Conservation (phyloP, 1,140 invertebrate genomes). For the Triops longicaudatus region DNA sequence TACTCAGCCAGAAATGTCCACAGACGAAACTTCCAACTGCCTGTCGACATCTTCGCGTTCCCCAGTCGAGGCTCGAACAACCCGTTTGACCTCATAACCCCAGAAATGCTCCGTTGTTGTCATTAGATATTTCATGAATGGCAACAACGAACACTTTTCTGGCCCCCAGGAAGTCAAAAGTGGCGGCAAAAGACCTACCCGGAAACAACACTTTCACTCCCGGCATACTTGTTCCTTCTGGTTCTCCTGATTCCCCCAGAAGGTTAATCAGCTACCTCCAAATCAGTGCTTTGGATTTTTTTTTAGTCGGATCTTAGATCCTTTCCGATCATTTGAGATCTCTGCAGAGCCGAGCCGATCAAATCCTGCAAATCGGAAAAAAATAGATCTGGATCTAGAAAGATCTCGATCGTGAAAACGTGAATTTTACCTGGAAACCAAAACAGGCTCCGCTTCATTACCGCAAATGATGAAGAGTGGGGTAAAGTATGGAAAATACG, state of each 20-base stretch:
- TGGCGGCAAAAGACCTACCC: not conserved
- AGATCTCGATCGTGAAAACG: no score
- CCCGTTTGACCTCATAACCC: not conserved
- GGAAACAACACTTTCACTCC: not conserved
- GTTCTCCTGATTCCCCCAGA: not conserved
- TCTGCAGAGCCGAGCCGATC: no score
- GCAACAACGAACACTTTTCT: not conserved
- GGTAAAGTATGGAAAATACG: constrained; percentile 84
- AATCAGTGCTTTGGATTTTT: no score
- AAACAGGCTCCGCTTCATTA: constrained; percentile 77
- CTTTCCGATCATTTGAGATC: no score
- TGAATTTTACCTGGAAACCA: constrained; percentile 51
- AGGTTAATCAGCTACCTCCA: not conserved
- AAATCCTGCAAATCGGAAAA: no score
- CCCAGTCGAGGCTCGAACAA: not conserved
- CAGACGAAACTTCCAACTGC: not conserved
- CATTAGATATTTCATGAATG: not conserved
- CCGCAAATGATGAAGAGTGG: constrained; percentile 88
- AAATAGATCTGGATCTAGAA: no score
- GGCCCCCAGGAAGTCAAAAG: not conserved
- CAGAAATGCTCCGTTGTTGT: not conserved
- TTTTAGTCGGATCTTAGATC: no score
- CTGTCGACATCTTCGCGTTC: not conserved
- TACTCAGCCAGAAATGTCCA: not conserved
- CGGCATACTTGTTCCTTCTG: not conserved